Conservation (phyloP, 2,113 vertebrate genomes). For the Ceyx margarethae region DNA sequence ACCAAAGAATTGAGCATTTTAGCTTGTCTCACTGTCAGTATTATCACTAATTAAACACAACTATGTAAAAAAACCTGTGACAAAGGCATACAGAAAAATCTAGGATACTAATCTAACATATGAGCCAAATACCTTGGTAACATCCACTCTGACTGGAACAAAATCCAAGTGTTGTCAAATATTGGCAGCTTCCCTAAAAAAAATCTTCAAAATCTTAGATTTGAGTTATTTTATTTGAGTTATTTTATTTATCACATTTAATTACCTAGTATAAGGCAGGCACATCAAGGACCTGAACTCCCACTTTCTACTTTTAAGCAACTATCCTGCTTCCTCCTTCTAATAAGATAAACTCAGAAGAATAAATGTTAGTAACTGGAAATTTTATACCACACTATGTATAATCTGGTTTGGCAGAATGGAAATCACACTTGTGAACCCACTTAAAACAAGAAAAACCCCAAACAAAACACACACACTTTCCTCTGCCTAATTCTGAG, state of each 20-base stretch:
- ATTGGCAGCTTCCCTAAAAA: neutral
- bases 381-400: fast-evolving
- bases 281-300: neutral
- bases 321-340: neutral
- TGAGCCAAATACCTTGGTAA: neutral
- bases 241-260: neutral
- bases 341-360: neutral
- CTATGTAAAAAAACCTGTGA: neutral
- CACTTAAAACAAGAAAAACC: neutral
- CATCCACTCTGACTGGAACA: neutral
- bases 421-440: neutral
- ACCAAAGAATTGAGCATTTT: neutral
- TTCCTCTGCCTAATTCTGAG: neutral
- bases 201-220: too few species aligned
- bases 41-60: neutral
- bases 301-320: neutral
- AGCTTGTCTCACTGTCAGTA: neutral
- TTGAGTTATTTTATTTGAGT: too few species aligned
- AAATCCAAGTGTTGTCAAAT: neutral
- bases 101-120: neutral
- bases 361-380: neutral
- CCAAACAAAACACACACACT: neutral
- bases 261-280: neutral
- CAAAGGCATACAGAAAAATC: neutral
- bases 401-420: neutral